phyloP scores from a whole-genome alignment of 2,888 invertebrate genomes.

The Conomelus anceps region DNA sequence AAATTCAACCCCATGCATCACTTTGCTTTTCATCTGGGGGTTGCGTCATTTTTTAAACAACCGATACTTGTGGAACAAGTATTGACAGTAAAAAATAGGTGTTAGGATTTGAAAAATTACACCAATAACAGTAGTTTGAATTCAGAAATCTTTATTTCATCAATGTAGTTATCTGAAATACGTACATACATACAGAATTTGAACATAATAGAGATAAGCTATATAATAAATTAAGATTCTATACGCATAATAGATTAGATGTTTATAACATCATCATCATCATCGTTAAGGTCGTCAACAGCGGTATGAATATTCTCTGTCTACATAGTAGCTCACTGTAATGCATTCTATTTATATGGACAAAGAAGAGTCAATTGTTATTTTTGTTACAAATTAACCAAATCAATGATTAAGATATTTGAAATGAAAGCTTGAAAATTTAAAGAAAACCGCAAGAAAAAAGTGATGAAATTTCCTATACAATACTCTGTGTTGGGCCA shows the following conservation, averaged over 20 bases:
- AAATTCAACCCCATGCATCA: no score
- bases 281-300: not conserved
- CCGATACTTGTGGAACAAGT: no score
- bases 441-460: not conserved
- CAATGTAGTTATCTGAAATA: not conserved
- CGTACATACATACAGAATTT: not conserved
- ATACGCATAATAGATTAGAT: not conserved
- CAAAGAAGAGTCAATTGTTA: not conserved
- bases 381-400: not conserved
- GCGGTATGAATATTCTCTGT: not conserved
- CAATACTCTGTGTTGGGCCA: not conserved
- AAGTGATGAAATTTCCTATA: not conserved
- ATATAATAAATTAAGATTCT: not conserved
- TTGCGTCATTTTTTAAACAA: no score
- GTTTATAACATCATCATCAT: not conserved
- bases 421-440: not conserved
- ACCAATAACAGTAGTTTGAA: not conserved
- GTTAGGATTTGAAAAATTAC: not conserved
- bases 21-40: no score
- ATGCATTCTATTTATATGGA: not conserved
- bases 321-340: not conserved
- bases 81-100: no score
- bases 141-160: not conserved
- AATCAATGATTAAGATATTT: not conserved
- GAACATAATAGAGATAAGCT: not conserved